Evolutionary conservation across 2,888 invertebrate genomes (phyloP).

Genomic region (Gryllus longicercus): DNA sequence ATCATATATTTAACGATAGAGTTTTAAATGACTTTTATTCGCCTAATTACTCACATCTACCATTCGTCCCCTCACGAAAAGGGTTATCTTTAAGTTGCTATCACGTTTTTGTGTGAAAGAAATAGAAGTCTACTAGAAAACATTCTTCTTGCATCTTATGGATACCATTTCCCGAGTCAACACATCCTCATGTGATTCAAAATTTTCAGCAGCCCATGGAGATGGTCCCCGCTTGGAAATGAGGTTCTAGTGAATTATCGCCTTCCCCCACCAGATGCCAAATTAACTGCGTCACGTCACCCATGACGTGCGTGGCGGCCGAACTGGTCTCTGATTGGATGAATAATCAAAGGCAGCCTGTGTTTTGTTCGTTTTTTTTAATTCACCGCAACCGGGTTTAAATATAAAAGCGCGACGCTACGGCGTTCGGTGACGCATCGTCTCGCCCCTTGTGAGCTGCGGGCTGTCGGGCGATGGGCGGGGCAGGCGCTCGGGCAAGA

Average conservation of each 20-base stretch:
- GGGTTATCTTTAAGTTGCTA: too few species aligned
- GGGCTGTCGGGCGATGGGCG: neutral
- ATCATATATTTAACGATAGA: too few species aligned
- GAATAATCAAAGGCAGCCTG: neutral
- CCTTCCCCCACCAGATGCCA: neutral
- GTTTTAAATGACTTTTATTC: too few species aligned
- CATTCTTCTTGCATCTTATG: too few species aligned
- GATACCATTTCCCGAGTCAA: too few species aligned
- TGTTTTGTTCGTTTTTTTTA: neutral
- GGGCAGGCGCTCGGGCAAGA: too few species aligned
- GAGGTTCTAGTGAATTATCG: conserved; percentile 1
- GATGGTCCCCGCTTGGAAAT: neutral
- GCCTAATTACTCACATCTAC: too few species aligned
- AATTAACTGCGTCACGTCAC: neutral
- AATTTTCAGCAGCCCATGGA: too few species aligned
- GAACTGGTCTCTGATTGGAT: neutral
- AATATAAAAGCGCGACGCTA: neutral
- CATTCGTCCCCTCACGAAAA: too few species aligned
- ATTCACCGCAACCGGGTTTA: neutral
- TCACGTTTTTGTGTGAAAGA: too few species aligned
- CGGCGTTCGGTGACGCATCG: neutral
- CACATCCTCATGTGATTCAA: too few species aligned
- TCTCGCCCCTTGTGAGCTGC: neutral
- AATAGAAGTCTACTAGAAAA: too few species aligned
- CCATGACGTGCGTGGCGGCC: neutral